Base-by-base conservation (phyloP, 2,888 invertebrate species). In the Melinaea menophilus region DNA sequence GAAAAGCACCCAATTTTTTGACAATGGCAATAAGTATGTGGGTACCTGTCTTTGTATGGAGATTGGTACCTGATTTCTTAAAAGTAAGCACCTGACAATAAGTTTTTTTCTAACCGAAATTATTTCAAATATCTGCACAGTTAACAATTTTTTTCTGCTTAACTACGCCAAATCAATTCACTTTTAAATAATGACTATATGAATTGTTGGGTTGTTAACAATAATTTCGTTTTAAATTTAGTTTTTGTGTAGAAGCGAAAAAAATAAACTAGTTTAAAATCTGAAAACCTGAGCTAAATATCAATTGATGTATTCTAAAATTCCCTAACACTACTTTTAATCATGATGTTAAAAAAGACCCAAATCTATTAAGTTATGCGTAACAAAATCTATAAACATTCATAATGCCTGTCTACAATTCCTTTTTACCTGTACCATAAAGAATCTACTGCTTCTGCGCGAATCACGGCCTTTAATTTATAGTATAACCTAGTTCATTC, bases 391-490 rank as follows among this genome's bases (percentile, higher is more conserved):
- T 73, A 77, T 79, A 79, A 74, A 71, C 64, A 66, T 59, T 57
- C 56, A 46, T 56, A 63, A 66, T 63, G 59, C 59, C 59, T 55
- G 7, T 41, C 56, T 62, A 60, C 68, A 72, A 68, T 70, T 65
- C 71, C 72, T 72, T 73, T 71, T 68, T 73, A 77, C 77, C 76
- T 76, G 76, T 67, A 63, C 67, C 63, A 68, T 68, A 70, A 71
- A 68, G 68, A 70, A 64, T 70, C 72, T 72, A 83, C 73, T 80
- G 82, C 85, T 78, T 77, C 84, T 89, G 90, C 88, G 89, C 86
- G 84, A 69, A 75, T 66, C 72, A 57, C 69, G 70, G 71, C 82
- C 80, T 84, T 84, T 84, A 71, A 73, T 75, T 79, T 78, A 84
- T 31, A 31, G 51, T 51, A 51, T 88, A 88, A 88, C 88, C 85